phyloP scores from a whole-genome alignment of 2,797 vertebrate species.

The Darevskia nairensis region DNA sequence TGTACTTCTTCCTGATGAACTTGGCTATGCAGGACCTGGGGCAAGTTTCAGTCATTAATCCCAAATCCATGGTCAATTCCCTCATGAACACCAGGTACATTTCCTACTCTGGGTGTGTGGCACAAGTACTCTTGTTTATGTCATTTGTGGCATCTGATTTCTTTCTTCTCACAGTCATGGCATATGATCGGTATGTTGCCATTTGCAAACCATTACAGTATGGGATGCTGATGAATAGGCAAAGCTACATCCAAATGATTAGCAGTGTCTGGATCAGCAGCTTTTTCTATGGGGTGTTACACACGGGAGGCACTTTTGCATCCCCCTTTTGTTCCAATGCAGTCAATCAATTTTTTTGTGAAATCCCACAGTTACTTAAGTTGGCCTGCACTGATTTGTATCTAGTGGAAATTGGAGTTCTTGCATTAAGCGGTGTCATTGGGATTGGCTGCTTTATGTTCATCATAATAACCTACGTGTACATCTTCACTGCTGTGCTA shows the following conservation, averaged over 20 bases:
- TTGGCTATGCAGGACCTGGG: not conserved
- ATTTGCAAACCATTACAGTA: not conserved
- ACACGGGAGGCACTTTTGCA: not conserved
- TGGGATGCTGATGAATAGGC: not conserved
- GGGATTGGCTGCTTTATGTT: not conserved
- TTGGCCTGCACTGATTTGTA: not conserved
- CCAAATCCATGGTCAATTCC: not conserved
- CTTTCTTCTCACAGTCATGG: not conserved
- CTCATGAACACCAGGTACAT: not conserved
- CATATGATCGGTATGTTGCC: not conserved
- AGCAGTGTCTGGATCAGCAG: not conserved
- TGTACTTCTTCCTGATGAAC: not conserved
- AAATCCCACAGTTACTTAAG: not conserved
- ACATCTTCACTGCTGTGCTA: not conserved
- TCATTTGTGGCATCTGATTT: not conserved
- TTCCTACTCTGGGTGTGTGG: not conserved
- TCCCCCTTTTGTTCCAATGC: not conserved
- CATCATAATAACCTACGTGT: not conserved
- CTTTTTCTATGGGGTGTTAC: not conserved
- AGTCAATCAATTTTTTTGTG: not conserved
- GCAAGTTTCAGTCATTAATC: not conserved
- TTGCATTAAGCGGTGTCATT: not conserved
- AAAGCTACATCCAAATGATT: not conserved
- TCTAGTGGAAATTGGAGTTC: not conserved
- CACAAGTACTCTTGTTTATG: not conserved